Percentiles rank a stretch among this genome's conserved stretches.
These are phyloP conservation scores for Lycorma delicatula DNA, from an alignment of 1,140 invertebrate species.

Conservation along the genomic window DNA sequence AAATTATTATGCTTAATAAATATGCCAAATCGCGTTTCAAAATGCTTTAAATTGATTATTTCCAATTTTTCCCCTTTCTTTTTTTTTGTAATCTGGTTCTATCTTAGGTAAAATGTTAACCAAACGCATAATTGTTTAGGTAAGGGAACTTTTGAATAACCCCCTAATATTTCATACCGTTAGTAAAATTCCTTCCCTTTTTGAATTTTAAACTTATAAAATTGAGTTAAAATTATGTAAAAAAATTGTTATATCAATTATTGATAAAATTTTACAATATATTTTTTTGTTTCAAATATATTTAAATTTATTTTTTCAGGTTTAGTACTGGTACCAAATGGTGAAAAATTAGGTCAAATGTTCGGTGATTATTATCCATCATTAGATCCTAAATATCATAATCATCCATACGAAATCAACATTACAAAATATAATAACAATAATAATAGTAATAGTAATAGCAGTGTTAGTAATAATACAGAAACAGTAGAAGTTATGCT, in stretches of 20 bases:
- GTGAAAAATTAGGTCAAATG: slow-evolving; percentile 68
- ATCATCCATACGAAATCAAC: background rate
- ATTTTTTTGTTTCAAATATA: slow-evolving; percentile 1
- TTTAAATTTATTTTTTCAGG: slow-evolving; percentile 45
- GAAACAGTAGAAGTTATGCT: slow-evolving; percentile 23
- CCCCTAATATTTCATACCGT: too few relatives aligned
- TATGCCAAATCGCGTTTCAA: too few relatives aligned
- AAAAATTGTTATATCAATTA: background rate
- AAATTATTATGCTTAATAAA: too few relatives aligned
- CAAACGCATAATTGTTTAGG: too few relatives aligned
- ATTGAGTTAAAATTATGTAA: too few relatives aligned
- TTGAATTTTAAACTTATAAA: too few relatives aligned
- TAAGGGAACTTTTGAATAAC: too few relatives aligned
- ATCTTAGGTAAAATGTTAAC: too few relatives aligned
- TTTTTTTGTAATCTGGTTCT: too few relatives aligned
- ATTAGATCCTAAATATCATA: slow-evolving; percentile 7
- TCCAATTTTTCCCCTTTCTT: too few relatives aligned
- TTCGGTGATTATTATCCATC: slow-evolving; percentile 59
- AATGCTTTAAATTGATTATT: too few relatives aligned
- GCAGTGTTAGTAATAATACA: slow-evolving; percentile 30
- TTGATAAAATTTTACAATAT: background rate
- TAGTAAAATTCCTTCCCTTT: too few relatives aligned
- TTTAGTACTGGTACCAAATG: slow-evolving; percentile 82
- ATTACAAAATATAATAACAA: background rate
- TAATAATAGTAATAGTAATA: background rate